Base-by-base conservation (phyloP, 1,140 invertebrate genomes). In the Drosophila ohnishii region DNA sequence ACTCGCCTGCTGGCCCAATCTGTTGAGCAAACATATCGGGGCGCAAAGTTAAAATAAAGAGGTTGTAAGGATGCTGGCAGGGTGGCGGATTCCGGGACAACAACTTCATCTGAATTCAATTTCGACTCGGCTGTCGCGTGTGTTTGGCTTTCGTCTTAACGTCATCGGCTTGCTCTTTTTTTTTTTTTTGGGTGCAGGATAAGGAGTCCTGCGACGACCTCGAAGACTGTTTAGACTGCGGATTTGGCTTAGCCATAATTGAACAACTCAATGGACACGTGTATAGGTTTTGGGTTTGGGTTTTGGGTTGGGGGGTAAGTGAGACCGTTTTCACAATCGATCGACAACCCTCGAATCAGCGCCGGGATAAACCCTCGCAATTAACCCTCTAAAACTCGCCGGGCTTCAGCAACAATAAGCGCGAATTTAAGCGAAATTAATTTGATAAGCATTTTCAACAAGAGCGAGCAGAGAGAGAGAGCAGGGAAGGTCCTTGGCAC, bases 161-260 rank as follows among this genome's bases (percentile, higher is more conserved):
- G 48, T 44, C 35, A 30, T 28, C 47, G 34, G 66, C 58, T 14
- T 47, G 45, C 82, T 80, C 80, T 78, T 85, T 85, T 79, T 45
- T 22, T 22, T 6, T 19, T 6, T 13, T 34, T 16, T 30, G 25
- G 35, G n/a, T 0, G 3, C 13, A 47, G 56, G 70, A 60, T 60
- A 59, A 39, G 51, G 28, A 34, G 19, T 25, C 35, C 25, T 25
- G 55, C 8, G 22, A 25, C 3, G 9, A 25, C 22, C 48, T 42
- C 40, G 35, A 57, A 65, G 71, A 70, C 30, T 87, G 83, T 90
- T 90, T 90, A 76, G 72, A 44, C 80, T 75, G 56, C 35, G 69
- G 88, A 87, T 90, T 90, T 90, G 76, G 88, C 88, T 90, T 87
- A 85, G 79, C 75, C 83, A 71, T 90, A 86, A 90, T 90, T 90